Base-by-base conservation (phyloP, 2,888 invertebrate species). In the Athripsodes cinereus region DNA sequence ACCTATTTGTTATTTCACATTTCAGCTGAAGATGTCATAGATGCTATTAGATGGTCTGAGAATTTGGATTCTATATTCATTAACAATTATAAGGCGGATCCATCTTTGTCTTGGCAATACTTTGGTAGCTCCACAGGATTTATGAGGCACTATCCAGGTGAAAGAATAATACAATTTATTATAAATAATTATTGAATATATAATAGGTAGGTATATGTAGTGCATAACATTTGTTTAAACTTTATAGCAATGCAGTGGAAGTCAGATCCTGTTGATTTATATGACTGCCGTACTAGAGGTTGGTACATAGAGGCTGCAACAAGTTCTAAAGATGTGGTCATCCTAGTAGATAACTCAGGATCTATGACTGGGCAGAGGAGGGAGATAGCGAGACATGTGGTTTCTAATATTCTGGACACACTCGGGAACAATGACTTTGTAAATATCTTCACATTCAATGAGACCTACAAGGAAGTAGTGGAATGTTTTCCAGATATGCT, bases 251-350 rank as follows among this genome's bases (percentile, higher is more conserved):
- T 88, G 75, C 85, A 85, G 68, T 92, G 91, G 92, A 80, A 81
- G 65, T 84, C 85, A 66, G 85, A 88, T 67, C 87, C 88, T 52
- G 88, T 91, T 40, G 98, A 99, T 74, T 84, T 97, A 62, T 98
- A 92, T 73, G 98, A 99, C 74, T 96, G 95, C 70, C 85, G 97
- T 35, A 88, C 94, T 47, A 84, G 96, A 66, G 90, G 90, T 54
- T 97, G 97, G 97, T 99, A 93, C 73, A 95, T 98, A 72, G 93
- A 96, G 75, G 97, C 97, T 1, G 97, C 98, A 10, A 92, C 96
- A 8, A 96, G 95, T 70, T 95, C 98, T 1, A 99, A 99, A 77
- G 98, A 99, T 74, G 79, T 92, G 18, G 86, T 84, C 57, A 79
- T 96, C 66, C 79, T 96, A 66, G 83, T 96, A 63, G 96, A 96